Evolutionary conservation across 2,888 invertebrate genomes (phyloP).

Genomic region (Bruchidius siliquastri): DNA sequence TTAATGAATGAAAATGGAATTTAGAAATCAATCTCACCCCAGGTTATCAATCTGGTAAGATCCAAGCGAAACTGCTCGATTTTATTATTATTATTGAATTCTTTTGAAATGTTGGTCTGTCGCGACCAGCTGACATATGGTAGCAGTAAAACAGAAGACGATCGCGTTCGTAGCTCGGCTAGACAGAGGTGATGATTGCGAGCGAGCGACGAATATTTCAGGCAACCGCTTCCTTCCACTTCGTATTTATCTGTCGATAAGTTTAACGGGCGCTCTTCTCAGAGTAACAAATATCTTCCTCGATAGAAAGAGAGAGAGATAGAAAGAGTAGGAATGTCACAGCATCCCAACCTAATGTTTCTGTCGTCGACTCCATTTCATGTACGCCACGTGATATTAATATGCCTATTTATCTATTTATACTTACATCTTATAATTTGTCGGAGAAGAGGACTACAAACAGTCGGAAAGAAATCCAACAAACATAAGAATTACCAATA

Average conservation of each 20-base stretch:
- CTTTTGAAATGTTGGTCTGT: too few relatives aligned
- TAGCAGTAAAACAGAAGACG: constrained; percentile 19
- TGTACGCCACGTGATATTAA: background rate
- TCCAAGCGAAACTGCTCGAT: too few relatives aligned
- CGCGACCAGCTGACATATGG: constrained; percentile 15
- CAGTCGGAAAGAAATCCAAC: background rate
- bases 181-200: constrained; percentile 13
- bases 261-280: constrained; percentile 16
- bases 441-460: background rate
- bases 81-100: too few relatives aligned
- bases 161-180: background rate
- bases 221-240: constrained; percentile 24
- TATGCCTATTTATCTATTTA: background rate
- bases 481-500: too few relatives aligned
- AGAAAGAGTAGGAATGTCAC: constrained; percentile 11
- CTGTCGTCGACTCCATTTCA: background rate
- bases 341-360: constrained; percentile 3
- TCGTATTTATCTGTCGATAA: constrained; percentile 26
- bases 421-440: background rate
- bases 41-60: too few relatives aligned
- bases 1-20: too few relatives aligned
- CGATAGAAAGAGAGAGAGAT: constrained; percentile 10
- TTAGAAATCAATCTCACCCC: too few relatives aligned
- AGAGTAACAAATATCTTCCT: constrained; percentile 10
- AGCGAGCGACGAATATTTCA: constrained; percentile 19